Base-by-base conservation (phyloP, 2,888 invertebrate genomes). In the Elmis aenea region DNA sequence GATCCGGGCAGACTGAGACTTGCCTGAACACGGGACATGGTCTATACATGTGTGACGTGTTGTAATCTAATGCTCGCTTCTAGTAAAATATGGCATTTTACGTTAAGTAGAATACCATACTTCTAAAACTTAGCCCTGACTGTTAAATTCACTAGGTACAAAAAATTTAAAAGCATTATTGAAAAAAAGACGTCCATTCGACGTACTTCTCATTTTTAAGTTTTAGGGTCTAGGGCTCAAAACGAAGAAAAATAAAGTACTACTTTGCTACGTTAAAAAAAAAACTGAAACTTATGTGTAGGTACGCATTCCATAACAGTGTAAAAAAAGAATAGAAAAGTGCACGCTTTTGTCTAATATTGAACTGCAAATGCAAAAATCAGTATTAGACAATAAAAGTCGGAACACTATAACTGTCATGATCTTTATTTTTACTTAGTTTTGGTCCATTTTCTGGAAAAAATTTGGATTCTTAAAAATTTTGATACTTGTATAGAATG, bases 1-100 rank as follows among this genome's bases (percentile, higher is more conserved):
- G 95, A 95, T 58, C 94, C 94, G 60, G 95, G 95, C 66, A 96
- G 82, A 71, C 94, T 95, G 68, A 93, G 80, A 71, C 94, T 95
- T 65, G 92, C 89, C 94, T 95, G 81, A 61, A 69, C 57, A 67
- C 59, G 61, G 60, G 62, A 66, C 55, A 66, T 61, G 57, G 58
- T 60, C 62, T 64, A 62, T 63, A 62, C 58, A 61, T 63, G 61
- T 58, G 54, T 58, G 53, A 58, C 51, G 53, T 55, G 53, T 55
- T 50, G 52, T 33, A 46, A 59, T 54, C 47, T 50, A 44, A 54
- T 56, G 36, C 36, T 47, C 37, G 36, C 22, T 25, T 24, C 43
- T 40, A 38, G 39, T 31, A 43, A 50, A 51, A 46, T 32, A 48
- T 48, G 49, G 45, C 45, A 47, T 47, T 45, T 33, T 48, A 45